These are phyloP conservation scores for Leptothorax acervorum DNA, from an alignment of 2,888 invertebrate species.

Conservation along the genomic window DNA sequence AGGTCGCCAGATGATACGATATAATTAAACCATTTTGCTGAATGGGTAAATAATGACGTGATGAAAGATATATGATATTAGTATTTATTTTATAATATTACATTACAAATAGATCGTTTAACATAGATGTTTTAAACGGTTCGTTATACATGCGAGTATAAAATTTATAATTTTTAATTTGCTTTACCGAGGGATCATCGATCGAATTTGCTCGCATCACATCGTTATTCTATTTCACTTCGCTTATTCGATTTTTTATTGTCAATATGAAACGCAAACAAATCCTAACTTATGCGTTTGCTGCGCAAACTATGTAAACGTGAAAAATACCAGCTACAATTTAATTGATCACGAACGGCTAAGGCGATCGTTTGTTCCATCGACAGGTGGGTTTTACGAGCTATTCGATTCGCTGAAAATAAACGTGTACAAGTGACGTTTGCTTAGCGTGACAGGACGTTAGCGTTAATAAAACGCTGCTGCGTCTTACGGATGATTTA, in stretches of 20 bases:
- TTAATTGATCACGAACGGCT: conserved; percentile 14
- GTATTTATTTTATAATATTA: conserved; percentile 26
- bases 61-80: conserved; percentile 7
- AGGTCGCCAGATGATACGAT: neutral
- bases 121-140: neutral
- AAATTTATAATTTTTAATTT: neutral
- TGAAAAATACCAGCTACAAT: neutral
- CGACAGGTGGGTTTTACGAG: conserved; percentile 30
- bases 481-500: conserved; percentile 30
- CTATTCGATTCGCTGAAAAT: conserved; percentile 1
- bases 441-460: conserved; percentile 23
- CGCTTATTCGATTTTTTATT: neutral
- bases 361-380: neutral
- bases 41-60: neutral
- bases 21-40: conserved; percentile 9
- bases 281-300: neutral
- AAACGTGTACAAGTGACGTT: neutral
- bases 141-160: neutral
- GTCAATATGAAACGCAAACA: neutral
- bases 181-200: neutral
- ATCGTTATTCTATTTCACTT: neutral
- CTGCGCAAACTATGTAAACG: neutral
- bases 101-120: neutral
- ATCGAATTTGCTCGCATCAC: neutral
- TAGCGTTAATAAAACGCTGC: conserved; percentile 19